Percentiles rank a stretch among this genome's conserved stretches.
Conservation (phyloP, 2,888 invertebrate species). For the Polyommatus iphigenia region DNA sequence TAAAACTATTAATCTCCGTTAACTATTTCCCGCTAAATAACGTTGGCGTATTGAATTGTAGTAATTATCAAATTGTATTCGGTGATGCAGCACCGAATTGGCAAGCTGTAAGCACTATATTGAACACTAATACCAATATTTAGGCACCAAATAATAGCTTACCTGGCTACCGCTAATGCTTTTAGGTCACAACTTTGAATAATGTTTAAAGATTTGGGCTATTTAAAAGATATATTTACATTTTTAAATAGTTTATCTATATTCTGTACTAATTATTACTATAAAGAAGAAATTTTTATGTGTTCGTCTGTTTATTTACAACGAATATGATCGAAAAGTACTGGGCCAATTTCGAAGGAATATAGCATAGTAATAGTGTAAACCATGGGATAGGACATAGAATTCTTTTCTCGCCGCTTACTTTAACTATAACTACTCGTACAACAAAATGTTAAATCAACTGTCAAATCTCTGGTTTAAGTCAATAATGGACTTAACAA, state of each 20-base stretch:
- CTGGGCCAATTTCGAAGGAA: background rate
- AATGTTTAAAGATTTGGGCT: background rate
- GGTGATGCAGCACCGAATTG: background rate
- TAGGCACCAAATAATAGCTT: conserved; percentile 14
- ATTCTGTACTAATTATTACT: too few relatives aligned
- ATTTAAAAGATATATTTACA: too few relatives aligned
- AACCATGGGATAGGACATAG: too few relatives aligned
- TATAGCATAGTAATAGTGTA: background rate
- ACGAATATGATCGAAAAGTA: background rate
- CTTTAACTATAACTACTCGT: too few relatives aligned
- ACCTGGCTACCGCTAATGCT: background rate
- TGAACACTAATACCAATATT: conserved; percentile 13
- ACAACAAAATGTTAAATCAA: too few relatives aligned
- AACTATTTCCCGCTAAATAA: background rate
- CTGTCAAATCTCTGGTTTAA: too few relatives aligned
- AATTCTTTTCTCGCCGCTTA: too few relatives aligned
- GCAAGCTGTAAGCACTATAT: conserved; percentile 13
- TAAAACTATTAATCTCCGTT: background rate
- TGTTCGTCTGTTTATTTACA: too few relatives aligned
- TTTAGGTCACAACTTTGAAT: background rate
- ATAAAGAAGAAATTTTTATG: too few relatives aligned
- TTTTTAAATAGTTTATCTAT: too few relatives aligned
- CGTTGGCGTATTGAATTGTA: background rate
- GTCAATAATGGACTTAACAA: too few relatives aligned
- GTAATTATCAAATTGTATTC: conserved; percentile 12